These are phyloP conservation scores for Mixornis gularis DNA, from an alignment of 2,113 vertebrate genomes.

Conservation along the genomic window DNA sequence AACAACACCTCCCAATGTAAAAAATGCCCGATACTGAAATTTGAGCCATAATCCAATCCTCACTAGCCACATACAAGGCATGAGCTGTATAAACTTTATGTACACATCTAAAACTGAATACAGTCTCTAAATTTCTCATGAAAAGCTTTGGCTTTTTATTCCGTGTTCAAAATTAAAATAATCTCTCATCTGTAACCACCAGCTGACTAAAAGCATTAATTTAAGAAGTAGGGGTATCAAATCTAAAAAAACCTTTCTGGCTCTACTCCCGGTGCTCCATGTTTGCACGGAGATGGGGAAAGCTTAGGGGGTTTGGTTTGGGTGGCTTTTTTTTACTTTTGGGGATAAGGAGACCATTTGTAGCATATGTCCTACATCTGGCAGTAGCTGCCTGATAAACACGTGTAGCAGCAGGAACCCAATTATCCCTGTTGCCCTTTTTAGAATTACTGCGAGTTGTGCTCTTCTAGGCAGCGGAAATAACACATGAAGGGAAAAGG, in stretches of 20 bases:
- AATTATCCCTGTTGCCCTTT: conserved; percentile 46
- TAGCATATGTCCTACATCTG: conserved; percentile 53
- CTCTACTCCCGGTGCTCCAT: neutral
- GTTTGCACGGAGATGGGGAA: neutral
- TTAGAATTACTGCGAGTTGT: conserved; percentile 12
- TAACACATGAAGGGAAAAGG: conserved; percentile 15
- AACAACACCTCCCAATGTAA: neutral
- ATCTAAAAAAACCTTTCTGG: neutral
- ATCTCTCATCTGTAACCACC: neutral
- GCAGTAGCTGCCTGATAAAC: conserved; percentile 39
- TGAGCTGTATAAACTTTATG: neutral
- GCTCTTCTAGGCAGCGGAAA: conserved; percentile 27
- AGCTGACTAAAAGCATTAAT: neutral
- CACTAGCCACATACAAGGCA: neutral
- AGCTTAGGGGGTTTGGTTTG: neutral
- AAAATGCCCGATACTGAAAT: neutral
- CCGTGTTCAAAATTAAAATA: neutral
- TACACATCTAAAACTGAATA: neutral
- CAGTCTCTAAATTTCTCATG: neutral
- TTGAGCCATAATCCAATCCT: neutral
- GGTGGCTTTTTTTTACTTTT: neutral
- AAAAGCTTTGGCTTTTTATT: neutral
- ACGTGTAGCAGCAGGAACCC: conserved; percentile 32
- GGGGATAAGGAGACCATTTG: conserved; percentile 18
- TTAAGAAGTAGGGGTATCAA: neutral